Conservation (phyloP, 2,797 vertebrate genomes). For the Mustela erminea region DNA sequence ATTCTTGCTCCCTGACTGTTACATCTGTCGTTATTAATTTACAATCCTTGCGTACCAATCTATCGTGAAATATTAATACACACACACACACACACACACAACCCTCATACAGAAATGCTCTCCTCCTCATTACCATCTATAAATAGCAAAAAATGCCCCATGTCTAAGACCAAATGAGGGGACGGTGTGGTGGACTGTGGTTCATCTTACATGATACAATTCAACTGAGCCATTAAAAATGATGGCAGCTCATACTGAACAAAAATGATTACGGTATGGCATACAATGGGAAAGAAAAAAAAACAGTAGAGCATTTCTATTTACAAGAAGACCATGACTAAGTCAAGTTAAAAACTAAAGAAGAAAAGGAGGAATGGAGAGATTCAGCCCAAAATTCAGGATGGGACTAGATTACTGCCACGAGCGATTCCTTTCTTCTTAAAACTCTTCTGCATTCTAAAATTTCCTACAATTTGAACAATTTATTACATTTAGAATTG, state of each 20-base stretch:
- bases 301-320: not conserved
- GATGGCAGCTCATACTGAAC: not conserved
- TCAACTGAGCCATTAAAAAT: constrained; percentile 35
- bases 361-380: not conserved
- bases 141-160: not conserved
- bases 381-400: not conserved
- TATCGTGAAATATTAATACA: not conserved
- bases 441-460: not conserved
- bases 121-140: not conserved
- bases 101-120: not conserved
- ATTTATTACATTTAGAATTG: not conserved
- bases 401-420: not conserved
- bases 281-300: not conserved
- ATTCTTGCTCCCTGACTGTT: not conserved
- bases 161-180: not conserved
- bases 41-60: not conserved
- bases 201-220: not conserved
- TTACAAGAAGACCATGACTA: not conserved
- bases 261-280: not conserved
- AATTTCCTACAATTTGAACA: not conserved
- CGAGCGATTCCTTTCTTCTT: not conserved
- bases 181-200: not conserved
- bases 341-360: constrained; percentile 25
- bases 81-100: not conserved
- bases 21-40: not conserved